Evolutionary conservation across 2,888 invertebrate species (phyloP), one percentile per base, ranked within the genome.

Genomic region (Tachina lurida): DNA sequence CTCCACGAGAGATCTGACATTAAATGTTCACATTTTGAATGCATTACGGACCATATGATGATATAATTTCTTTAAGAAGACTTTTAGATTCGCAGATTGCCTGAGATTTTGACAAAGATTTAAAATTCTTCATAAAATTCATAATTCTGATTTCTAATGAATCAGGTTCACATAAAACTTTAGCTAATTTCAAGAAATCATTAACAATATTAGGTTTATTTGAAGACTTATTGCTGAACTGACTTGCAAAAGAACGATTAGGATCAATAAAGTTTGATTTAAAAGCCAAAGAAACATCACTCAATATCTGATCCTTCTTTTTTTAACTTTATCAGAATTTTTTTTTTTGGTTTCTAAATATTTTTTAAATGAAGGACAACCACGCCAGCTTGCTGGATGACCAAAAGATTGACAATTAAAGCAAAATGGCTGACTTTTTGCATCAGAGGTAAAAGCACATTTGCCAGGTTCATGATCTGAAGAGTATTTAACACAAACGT

Each of bases 121-220:
- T 15, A 43, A 19, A 70, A 39, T 43, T 70, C 17, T 70, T 41
- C 19, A 70, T 54, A 56, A 70, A 70, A 70, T n/a, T n/a, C n/a
- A n/a, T n/a, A n/a, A n/a, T n/a, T n/a, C n/a, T n/a, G n/a, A n/a
- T n/a, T n/a, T n/a, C 43, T 47, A 19, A 13, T 68, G 52, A 41
- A 39, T 68, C 52, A 1, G 49, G n/a, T 68, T 52, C 52, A 54
- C 41, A 52, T 17, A 41, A 52, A 54, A 67, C 39, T 67, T 31
- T 67, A 39, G 67, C 39, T 67, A 39, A 49, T 49, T 67, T 67
- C 10, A 67, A 39, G n/a, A 67, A 67, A 4, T 67, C 49, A 12
- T 52, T 52, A 2, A 52, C 39, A 67, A 67, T 15, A 17, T n/a
- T 17, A 39, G 52, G 17, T n/a, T 54, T 49, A 31, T 67, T 49